Evolutionary conservation across 1,140 invertebrate genomes (phyloP).

Genomic region (Aleiodes sp.): DNA sequence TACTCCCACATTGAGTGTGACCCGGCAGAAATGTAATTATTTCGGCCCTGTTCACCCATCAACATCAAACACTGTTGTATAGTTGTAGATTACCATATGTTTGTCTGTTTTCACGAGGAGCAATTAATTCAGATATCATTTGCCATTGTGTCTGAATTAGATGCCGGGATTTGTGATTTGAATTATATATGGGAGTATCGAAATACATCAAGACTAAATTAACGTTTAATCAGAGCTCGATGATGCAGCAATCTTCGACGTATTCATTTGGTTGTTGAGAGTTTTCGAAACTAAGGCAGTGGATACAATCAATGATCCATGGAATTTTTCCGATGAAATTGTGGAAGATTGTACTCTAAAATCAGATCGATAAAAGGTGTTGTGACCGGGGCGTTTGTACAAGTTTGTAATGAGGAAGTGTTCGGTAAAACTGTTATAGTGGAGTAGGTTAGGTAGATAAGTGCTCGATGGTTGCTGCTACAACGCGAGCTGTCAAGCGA

Average conservation of each 20-base stretch:
- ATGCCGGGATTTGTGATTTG: no score
- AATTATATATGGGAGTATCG: no score
- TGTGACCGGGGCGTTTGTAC: slow-evolving; percentile 42
- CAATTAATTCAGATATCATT: slow-evolving; percentile 7
- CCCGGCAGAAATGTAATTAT: slow-evolving; percentile 22
- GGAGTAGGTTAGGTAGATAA: slow-evolving; percentile 62
- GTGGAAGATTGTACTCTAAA: slow-evolving; percentile 30
- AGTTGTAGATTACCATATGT: neutral
- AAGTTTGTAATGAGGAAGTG: slow-evolving; percentile 55
- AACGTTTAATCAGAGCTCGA: no score
- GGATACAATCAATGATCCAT: slow-evolving; percentile 10
- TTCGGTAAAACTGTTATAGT: slow-evolving; percentile 56
- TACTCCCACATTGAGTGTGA: slow-evolving; percentile 12
- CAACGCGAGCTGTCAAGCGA: slow-evolving; percentile 37
- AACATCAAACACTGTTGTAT: slow-evolving; percentile 21
- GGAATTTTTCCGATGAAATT: neutral
- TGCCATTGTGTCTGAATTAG: no score
- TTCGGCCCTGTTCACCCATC: slow-evolving; percentile 18
- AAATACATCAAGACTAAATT: no score
- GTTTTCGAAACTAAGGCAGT: slow-evolving; percentile 24
- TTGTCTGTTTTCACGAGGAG: slow-evolving; percentile 13
- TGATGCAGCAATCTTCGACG: no score
- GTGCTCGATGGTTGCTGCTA: slow-evolving; percentile 42
- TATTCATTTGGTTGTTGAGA: no score
- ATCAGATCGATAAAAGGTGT: slow-evolving; percentile 43